Percentiles rank a stretch among this genome's conserved stretches.
phyloP scores from a whole-genome alignment of 2,113 vertebrate species.

The Maylandia zebra region DNA sequence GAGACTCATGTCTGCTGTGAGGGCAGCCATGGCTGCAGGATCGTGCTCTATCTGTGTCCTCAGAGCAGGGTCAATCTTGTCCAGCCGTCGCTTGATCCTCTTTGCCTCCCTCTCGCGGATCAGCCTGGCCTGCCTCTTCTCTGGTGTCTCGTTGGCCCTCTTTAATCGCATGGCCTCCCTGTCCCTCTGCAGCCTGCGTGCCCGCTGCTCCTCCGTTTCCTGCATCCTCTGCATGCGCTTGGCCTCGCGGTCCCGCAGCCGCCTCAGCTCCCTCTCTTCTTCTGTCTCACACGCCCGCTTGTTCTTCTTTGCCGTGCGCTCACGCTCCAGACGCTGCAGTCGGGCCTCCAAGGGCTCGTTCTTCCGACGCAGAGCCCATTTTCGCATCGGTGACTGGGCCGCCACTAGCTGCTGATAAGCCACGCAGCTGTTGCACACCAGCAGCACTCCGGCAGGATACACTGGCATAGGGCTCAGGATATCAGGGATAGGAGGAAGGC shows the following conservation, averaged over 20 bases:
- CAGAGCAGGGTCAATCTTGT: conserved; percentile 96
- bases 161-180: conserved; percentile 94
- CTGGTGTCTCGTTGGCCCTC: conserved; percentile 90
- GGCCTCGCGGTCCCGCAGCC: conserved; percentile 90
- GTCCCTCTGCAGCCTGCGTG: conserved; percentile 87
- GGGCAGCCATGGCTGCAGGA: conserved; percentile 89
- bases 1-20: conserved; percentile 93
- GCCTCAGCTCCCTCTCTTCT: conserved; percentile 83
- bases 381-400: conserved; percentile 78
- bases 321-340: conserved; percentile 87
- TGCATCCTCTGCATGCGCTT: conserved; percentile 96
- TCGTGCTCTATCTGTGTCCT: conserved; percentile 95
- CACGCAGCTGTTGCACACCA: conserved; percentile 92
- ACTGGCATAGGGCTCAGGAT: conserved; percentile 77
- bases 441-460: conserved; percentile 87
- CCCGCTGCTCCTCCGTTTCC: conserved; percentile 89
- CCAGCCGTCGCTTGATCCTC: conserved; percentile 87
- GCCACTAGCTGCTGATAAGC: conserved; percentile 88
- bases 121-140: conserved; percentile 90
- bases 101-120: conserved; percentile 93
- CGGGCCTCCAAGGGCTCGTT: conserved; percentile 87
- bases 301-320: conserved; percentile 93
- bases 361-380: conserved; percentile 87
- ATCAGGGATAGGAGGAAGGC: conserved; percentile 68
- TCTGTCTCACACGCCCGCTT: conserved; percentile 88